Conservation (phyloP, 2,888 invertebrate species). For the Brenthis hecate region DNA sequence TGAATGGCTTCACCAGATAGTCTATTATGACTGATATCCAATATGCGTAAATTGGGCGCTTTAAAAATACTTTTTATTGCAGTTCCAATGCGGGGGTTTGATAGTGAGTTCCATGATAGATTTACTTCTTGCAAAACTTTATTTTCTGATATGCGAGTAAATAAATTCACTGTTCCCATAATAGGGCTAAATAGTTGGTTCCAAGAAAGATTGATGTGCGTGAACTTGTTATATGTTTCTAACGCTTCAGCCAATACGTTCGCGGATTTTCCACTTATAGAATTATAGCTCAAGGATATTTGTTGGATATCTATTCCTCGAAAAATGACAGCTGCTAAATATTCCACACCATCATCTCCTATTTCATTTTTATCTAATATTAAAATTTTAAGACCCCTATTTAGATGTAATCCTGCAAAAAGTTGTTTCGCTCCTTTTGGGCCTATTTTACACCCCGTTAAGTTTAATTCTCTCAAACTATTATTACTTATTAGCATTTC, state of each 20-base stretch:
- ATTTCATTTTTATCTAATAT: slow-evolving; percentile 58
- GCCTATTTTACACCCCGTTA: slow-evolving; percentile 66
- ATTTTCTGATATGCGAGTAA: slow-evolving; percentile 52
- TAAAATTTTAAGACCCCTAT: slow-evolving; percentile 49
- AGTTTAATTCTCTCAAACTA: slow-evolving; percentile 53
- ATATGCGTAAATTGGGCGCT: slow-evolving; percentile 48
- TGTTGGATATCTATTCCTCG: slow-evolving; percentile 51
- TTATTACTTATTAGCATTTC: slow-evolving; percentile 57
- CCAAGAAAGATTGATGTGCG: slow-evolving; percentile 62
- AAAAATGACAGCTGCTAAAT: slow-evolving; percentile 50
- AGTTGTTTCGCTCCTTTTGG: slow-evolving; percentile 50
- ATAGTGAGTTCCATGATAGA: slow-evolving; percentile 62
- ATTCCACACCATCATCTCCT: slow-evolving; percentile 52
- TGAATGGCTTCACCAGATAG: slow-evolving; percentile 51
- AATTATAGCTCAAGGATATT: slow-evolving; percentile 58
- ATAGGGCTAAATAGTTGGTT: slow-evolving; percentile 53
- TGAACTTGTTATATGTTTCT: slow-evolving; percentile 55
- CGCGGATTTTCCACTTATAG: slow-evolving; percentile 53
- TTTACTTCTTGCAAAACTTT: slow-evolving; percentile 52
- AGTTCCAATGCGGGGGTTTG: slow-evolving; percentile 48
- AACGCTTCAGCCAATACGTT: slow-evolving; percentile 52
- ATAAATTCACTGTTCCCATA: slow-evolving; percentile 48
- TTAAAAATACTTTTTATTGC: slow-evolving; percentile 49
- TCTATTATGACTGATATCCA: slow-evolving; percentile 61
- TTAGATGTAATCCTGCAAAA: slow-evolving; percentile 47